Percentiles rank a stretch among this genome's conserved stretches.
These are phyloP conservation scores for Pluvialis apricaria DNA, from an alignment of 2,113 vertebrate genomes.

Conservation along the genomic window DNA sequence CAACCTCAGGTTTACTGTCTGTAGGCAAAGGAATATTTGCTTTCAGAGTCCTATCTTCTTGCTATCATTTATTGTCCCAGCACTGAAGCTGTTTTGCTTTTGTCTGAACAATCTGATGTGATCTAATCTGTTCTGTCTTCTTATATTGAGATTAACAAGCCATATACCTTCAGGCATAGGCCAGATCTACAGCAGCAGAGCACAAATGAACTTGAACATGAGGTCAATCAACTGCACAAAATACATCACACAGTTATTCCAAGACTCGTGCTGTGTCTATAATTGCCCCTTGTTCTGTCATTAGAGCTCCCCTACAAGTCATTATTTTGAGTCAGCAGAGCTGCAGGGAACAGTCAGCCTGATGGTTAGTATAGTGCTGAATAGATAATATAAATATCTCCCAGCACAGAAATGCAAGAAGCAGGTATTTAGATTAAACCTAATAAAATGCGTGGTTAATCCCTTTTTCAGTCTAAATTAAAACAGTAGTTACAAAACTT, in stretches of 20 bases:
- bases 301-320: constrained; percentile 74
- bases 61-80: background rate
- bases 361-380: constrained; percentile 58
- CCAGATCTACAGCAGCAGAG: constrained; percentile 54
- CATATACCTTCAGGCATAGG: constrained; percentile 63
- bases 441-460: constrained; percentile 42
- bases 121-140: constrained; percentile 68
- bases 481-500: constrained; percentile 36
- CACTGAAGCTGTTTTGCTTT: constrained; percentile 28
- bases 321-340: constrained; percentile 78
- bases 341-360: constrained; percentile 70
- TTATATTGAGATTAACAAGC: constrained; percentile 75
- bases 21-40: constrained; percentile 30
- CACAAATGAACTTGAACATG: constrained; percentile 71
- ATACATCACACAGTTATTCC: constrained; percentile 70
- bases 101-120: constrained; percentile 27
- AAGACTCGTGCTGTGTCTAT: constrained; percentile 69
- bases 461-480: constrained; percentile 40
- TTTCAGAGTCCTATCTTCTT: background rate
- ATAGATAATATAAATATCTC: constrained; percentile 68
- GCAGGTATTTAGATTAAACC: constrained; percentile 62
- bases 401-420: constrained; percentile 37
- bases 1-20: background rate
- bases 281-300: constrained; percentile 80
- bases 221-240: constrained; percentile 76